A percentile compares a stretch with the other conserved stretches of the same genome.
These are phyloP conservation scores for Pseudomugil tenellus DNA, from an alignment of 2,797 vertebrate genomes.

Conservation along the genomic window DNA sequence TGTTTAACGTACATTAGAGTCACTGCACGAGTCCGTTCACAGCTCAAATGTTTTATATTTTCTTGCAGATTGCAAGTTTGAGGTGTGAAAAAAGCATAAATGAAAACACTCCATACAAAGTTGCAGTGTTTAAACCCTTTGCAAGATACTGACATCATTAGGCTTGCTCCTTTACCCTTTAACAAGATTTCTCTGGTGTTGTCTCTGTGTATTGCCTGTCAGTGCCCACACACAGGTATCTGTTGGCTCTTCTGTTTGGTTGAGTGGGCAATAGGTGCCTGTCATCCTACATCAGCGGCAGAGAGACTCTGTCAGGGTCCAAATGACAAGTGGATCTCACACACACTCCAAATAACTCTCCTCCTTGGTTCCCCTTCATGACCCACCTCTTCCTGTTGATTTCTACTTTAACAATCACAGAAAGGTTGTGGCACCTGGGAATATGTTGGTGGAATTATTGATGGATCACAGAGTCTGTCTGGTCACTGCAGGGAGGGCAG, in stretches of 20 bases:
- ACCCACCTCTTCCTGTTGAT: constrained; percentile 31
- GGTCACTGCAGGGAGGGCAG: constrained; percentile 18
- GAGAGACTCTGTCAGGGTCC: constrained; percentile 46
- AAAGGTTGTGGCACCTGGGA: constrained; percentile 46
- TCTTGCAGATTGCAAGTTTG: constrained; percentile 36
- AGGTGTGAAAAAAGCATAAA: constrained; percentile 22
- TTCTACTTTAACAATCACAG: constrained; percentile 38
- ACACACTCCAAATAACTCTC: constrained; percentile 39
- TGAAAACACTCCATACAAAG: constrained; percentile 45
- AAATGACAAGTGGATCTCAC: constrained; percentile 73
- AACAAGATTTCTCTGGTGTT: constrained; percentile 56
- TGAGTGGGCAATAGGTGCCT: constrained; percentile 48
- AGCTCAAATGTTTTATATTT: constrained; percentile 28
- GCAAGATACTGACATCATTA: constrained; percentile 43
- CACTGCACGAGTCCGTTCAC: constrained; percentile 6
- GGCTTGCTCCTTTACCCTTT: constrained; percentile 40
- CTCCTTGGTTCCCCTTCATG: constrained; percentile 36
- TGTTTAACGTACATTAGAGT: constrained; percentile 5
- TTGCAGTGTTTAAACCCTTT: constrained; percentile 36
- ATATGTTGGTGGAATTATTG: constrained; percentile 68
- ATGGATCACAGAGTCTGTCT: constrained; percentile 51
- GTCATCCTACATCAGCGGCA: constrained; percentile 51
- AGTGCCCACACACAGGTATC: constrained; percentile 47
- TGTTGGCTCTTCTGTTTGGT: constrained; percentile 47
- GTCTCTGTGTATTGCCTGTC: constrained; percentile 33